Conservation (phyloP, 2,888 invertebrate genomes). For the Ischnus inquisitorius region DNA sequence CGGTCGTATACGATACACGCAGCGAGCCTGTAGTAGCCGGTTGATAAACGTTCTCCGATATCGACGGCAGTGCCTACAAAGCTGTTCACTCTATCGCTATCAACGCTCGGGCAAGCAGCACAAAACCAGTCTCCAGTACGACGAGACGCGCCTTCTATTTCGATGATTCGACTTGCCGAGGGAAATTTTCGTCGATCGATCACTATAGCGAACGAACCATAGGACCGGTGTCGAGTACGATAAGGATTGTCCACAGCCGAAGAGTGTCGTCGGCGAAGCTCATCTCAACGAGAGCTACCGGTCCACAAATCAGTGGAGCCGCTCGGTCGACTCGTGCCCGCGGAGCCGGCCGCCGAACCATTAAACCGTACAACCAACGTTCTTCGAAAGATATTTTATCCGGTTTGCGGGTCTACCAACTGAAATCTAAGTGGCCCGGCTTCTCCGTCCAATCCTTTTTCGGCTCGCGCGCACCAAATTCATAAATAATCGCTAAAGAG, state of each 20-base stretch:
- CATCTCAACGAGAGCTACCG: not conserved
- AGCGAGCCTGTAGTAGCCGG: constrained; percentile 4
- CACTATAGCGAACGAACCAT: not conserved
- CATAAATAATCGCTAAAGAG: constrained; percentile 84
- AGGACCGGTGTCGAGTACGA: not conserved
- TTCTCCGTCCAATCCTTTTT: constrained; percentile 74
- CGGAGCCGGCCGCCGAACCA: constrained; percentile 23
- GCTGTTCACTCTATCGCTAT: constrained; percentile 25
- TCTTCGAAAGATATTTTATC: constrained; percentile 81
- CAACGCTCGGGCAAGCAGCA: constrained; percentile 10
- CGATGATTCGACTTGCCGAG: not conserved
- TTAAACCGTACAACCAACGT: constrained; percentile 67
- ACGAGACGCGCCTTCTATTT: not conserved
- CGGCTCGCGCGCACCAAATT: constrained; percentile 79
- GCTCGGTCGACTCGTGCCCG: not conserved
- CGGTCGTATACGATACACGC: constrained; percentile 2
- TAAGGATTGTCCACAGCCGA: not conserved
- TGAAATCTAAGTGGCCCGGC: constrained; percentile 59
- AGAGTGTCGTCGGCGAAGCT: not conserved
- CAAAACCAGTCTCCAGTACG: too few species aligned
- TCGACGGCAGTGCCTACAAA: constrained; percentile 46
- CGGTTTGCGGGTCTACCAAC: constrained; percentile 76
- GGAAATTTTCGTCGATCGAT: constrained; percentile 16
- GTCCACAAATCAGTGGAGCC: constrained; percentile 33
- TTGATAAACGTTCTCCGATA: constrained; percentile 48